Percentiles rank a stretch among this genome's conserved stretches.
phyloP scores from a whole-genome alignment of 2,113 vertebrate species.

The Tragelaphus strepsiceros region DNA sequence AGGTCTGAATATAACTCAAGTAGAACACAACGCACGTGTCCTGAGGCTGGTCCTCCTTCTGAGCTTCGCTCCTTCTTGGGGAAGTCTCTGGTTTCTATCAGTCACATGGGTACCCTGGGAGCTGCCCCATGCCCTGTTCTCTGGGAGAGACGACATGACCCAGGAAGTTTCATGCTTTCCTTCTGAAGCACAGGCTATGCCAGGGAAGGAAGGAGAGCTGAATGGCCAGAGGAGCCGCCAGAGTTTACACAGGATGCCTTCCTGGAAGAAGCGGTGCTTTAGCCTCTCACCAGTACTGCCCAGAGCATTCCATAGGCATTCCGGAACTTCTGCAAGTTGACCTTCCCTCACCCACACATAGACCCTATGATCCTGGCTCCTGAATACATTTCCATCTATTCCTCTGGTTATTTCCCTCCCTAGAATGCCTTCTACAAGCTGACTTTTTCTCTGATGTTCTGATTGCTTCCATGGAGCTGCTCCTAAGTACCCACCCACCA shows the following conservation, averaged over 20 bases:
- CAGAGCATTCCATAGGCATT: neutral
- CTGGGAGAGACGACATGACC: neutral
- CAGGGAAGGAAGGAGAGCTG: neutral
- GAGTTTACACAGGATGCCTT: neutral
- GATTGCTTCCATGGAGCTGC: neutral
- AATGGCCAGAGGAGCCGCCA: neutral
- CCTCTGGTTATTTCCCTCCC: neutral
- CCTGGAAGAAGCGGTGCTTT: neutral
- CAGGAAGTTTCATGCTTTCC: neutral
- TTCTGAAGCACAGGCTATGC: neutral
- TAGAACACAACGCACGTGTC: neutral
- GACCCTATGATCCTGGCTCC: neutral
- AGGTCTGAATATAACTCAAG: neutral
- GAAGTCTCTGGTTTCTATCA: neutral
- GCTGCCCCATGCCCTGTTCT: neutral
- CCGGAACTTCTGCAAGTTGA: neutral
- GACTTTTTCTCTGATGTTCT: neutral
- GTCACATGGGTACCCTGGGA: neutral
- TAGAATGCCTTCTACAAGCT: neutral
- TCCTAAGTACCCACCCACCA: neutral
- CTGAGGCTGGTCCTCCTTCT: neutral
- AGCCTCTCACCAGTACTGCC: neutral
- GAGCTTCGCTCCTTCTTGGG: neutral
- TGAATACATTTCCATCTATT: neutral
- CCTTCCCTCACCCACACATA: neutral